Evolutionary conservation across 2,797 vertebrate species (phyloP), one percentile per base, ranked within the genome.

Genomic region (Austrolebias charrua): DNA sequence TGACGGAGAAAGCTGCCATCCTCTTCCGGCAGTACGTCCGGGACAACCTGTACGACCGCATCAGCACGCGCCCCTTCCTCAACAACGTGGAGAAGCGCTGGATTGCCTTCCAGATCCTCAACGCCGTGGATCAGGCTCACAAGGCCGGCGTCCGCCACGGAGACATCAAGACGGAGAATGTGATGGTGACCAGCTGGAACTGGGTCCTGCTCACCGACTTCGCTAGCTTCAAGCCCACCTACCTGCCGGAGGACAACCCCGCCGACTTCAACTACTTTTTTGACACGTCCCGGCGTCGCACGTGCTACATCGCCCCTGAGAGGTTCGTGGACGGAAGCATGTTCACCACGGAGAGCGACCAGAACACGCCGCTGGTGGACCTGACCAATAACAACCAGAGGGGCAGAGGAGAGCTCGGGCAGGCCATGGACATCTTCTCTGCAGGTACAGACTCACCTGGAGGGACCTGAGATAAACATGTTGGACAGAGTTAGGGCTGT

Each of bases 261-360:
- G 97, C 97, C 0, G 97, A 99, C 85, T 99, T 99, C 88, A 99
- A 99, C 88, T 99, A 98, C 82, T 99, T 98, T 85, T 99, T 99
- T 8, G 97, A 99, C 85, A 99, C 97, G 0, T 98, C 97, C 0
- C 74, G 97, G 33, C 93, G 97, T 51, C 91, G 97, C 78, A 99
- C 97, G 0, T 99, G 96, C 73, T 98, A 98, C 78, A 97, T 99
- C 0, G 96, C 96, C 0, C 97, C 97, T 0, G 97, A 98, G 88
- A 93, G 97, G 63, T 99, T 99, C 50, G 96, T 98, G 0, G 97
- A 99, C 12, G 96, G 97, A 19, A 96, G 93, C 15, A 95, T 97
- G 92, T 98, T 98, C 73, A 88, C 95, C 1, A 93, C 94, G 0
- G 96, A 98, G 84, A 92, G 92, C 60, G 97, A 98, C 85, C 95